Conservation (phyloP, 2,888 invertebrate species). For the Acronicta leporina region DNA sequence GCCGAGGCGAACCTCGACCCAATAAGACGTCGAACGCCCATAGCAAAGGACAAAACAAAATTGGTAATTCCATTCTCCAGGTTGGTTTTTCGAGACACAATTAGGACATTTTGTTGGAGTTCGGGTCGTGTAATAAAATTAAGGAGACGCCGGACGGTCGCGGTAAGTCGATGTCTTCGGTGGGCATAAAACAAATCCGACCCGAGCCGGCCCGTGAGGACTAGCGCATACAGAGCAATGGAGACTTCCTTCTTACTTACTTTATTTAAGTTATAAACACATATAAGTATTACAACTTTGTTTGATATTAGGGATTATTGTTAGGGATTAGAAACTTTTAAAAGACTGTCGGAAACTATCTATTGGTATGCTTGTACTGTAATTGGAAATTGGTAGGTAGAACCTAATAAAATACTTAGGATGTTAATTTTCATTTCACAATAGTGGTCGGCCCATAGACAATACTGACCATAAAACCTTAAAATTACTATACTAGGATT, state of each 20-base stretch:
- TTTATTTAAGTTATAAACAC: conserved; percentile 6
- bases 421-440: no score
- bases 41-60: conserved; percentile 67
- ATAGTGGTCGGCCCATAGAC: no score
- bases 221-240: conserved; percentile 53
- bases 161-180: conserved; percentile 84
- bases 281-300: no score
- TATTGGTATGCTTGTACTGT: no score
- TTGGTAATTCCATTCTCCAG: conserved; percentile 78
- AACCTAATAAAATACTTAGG: no score
- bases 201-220: conserved; percentile 69
- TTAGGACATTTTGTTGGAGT: conserved; percentile 83
- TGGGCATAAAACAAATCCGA: conserved; percentile 87
- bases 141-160: conserved; percentile 83
- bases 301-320: no score
- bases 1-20: conserved; percentile 31
- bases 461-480: no score
- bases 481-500: no score
- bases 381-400: no score
- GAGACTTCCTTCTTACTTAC: conserved; percentile 58
- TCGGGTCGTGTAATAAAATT: conserved; percentile 87
- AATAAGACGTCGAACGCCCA: conserved; percentile 51
- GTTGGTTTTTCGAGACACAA: conserved; percentile 85
- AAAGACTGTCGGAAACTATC: no score
- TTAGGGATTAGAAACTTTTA: no score